phyloP scores from a whole-genome alignment of 2,113 vertebrate genomes.

The Xiphophorus couchianus region DNA sequence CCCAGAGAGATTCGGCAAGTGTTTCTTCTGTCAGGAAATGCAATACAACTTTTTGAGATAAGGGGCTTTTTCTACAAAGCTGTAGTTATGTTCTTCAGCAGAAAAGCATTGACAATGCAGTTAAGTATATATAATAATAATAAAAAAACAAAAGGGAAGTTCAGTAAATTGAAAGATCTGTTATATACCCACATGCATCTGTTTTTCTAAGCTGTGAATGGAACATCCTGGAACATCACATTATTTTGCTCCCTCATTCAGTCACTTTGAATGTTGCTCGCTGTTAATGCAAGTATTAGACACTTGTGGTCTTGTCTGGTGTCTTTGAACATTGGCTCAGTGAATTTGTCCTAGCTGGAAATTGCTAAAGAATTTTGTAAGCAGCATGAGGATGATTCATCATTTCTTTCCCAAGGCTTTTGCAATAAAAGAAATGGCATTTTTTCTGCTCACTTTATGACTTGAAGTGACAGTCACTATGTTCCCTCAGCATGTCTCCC shows the following conservation, averaged over 20 bases:
- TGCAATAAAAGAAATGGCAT: conserved; percentile 47
- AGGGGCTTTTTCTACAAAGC: background rate
- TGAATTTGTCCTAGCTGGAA: conserved; percentile 30
- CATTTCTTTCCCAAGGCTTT: conserved; percentile 44
- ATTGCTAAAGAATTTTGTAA: conserved; percentile 33
- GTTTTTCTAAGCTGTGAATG: conserved; percentile 23
- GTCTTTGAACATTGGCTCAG: conserved; percentile 25
- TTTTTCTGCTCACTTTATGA: conserved; percentile 53
- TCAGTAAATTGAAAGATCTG: conserved; percentile 13
- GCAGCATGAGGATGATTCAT: conserved; percentile 43
- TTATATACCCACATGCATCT: conserved; percentile 5
- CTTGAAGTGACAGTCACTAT: conserved; percentile 55
- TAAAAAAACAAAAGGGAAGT: conserved; percentile 2
- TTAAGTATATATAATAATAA: background rate
- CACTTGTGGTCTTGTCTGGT: conserved; percentile 25
- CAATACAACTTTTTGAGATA: background rate
- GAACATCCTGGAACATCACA: conserved; percentile 8
- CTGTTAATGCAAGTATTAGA: conserved; percentile 21
- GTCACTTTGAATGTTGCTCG: conserved; percentile 12
- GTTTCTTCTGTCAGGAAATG: background rate
- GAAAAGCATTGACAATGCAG: conserved; percentile 4
- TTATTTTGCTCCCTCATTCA: conserved; percentile 4
- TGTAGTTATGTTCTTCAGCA: background rate
- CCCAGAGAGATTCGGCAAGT: background rate
- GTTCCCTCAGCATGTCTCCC: conserved; percentile 49